Base-by-base conservation (phyloP, 2,113 vertebrate species). In the Limnothrissa miodon region DNA sequence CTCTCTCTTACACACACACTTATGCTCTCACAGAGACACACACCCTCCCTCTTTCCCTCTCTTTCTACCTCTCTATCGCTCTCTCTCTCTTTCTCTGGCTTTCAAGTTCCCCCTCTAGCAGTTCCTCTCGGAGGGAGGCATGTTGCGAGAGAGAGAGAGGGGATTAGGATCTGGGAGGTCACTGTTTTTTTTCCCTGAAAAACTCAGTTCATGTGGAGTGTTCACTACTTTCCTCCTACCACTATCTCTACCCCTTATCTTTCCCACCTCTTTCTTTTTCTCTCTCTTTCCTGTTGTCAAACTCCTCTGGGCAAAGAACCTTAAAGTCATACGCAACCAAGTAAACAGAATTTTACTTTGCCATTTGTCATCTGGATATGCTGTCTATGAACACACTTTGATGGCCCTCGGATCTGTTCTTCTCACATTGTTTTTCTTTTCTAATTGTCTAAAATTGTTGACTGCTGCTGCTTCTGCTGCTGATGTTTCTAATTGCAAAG, bases 141-240 rank as follows among this genome's bases (percentile, higher is more conserved):
- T 81, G 87, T 79, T 86, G 84, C 25, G 80, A 39, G 84, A 33
- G 80, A 39, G 45, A 46, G 81, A 80, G 79, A 29, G 33, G 56
- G 90, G 89, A 93, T 92, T 85, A 83, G 81, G 86, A 90, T 91
- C 86, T 86, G 87, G 78, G 89, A 90, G 91, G 91, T 92, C 91
- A 93, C 85, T 83, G 79, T 87, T 79, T 90, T 79, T 90, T 87
- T 82, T 83, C 45, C 86, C 84, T 82, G 83, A 85, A 82, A 48
- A 86, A 88, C 85, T 90, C 85, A 90, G 87, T 87, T 90, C 82
- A 83, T 25, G 48, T 87, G 78, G 87, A 91, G 90, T 88, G 83
- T 87, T 87, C 81, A 86, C 85, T 82, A 85, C 85, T 88, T 74
- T 86, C 56, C 66, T 86, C 51, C 42, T 42, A 66, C 78, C 44